phyloP scores from a whole-genome alignment of 2,888 invertebrate genomes.

The Anarsia innoxiella region DNA sequence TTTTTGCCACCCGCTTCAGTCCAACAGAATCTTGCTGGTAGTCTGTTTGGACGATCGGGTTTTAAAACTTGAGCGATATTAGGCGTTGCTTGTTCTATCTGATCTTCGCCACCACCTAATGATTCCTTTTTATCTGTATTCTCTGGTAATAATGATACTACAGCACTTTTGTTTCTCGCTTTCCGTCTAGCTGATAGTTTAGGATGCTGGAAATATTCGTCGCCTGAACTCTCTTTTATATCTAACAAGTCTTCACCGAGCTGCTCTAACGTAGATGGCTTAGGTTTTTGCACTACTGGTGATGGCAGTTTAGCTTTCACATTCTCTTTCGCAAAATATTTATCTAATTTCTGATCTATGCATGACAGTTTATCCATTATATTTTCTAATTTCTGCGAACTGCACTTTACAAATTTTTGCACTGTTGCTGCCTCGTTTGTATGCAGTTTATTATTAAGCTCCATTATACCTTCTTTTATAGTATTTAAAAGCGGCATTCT shows the following conservation, averaged over 20 bases:
- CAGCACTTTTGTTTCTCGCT: conserved; percentile 20
- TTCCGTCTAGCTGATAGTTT: conserved; percentile 26
- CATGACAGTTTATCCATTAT: conserved; percentile 40
- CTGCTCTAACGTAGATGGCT: conserved; percentile 46
- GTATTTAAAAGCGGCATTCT: conserved; percentile 46
- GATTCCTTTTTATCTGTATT: conserved; percentile 18
- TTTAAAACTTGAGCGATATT: too few relatives aligned
- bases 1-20: conserved; percentile 41
- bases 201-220: conserved; percentile 34
- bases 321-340: background rate
- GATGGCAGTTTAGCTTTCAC: background rate
- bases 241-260: conserved; percentile 41
- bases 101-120: conserved; percentile 33
- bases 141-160: conserved; percentile 16
- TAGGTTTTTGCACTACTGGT: conserved; percentile 13
- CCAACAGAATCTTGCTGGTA: conserved; percentile 61
- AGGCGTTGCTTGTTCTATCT: background rate
- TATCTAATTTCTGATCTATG: conserved; percentile 45
- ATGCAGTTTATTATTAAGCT: conserved; percentile 31
- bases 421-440: conserved; percentile 30
- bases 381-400: conserved; percentile 41
- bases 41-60: conserved; percentile 37
- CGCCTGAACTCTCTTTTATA: conserved; percentile 31
- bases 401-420: conserved; percentile 33
- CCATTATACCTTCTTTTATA: conserved; percentile 44